Evolutionary conservation across 2,888 invertebrate species (phyloP), one percentile per base, ranked within the genome.

Genomic region (Strigamia crassipes): DNA sequence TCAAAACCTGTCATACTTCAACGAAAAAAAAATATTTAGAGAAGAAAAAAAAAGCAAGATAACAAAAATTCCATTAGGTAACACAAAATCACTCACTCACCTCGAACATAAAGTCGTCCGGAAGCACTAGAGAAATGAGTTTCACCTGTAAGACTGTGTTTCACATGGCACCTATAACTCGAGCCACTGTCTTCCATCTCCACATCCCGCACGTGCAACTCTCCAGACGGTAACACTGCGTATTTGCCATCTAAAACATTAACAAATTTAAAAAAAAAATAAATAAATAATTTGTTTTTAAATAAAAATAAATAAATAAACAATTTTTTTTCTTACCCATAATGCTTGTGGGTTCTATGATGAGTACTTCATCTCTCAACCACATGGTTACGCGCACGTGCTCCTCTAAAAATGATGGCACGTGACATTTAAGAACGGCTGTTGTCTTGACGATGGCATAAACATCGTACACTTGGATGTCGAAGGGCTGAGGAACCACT

Each of bases 171-270:
- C 89, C 96, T 96, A 88, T 96, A 96, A 83, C 95, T 94, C 89
- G 96, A 95, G 89, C 95, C 95, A 84, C 96, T 96, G 89, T 97
- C 97, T 88, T 96, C 96, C 84, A 95, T 95, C 88, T 95, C 94
- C 83, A 97, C 96, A 90, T 96, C 96, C 87, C 95, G 93, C 86
- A 97, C 96, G 89, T 97, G 97, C 84, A 97, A 91, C 89, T 97
- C 97, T 84, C 97, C 97, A 86, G 96, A 95, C 85, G 96, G 95
- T 83, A 97, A 90, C 73, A 97, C 96, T 88, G 97, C 92, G 88
- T 96, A 96, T 91, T 97, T 96, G 86, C 96, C 96, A 90, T 96
- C 97, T 97, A 90, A 85, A 41, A 73, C 3, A 61, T 18, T n/a
- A 38, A 41, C 15, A 5, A 41, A 6, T 23, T 73, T n/a, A n/a